Percentiles rank a stretch among this genome's conserved stretches.
Conservation (phyloP, 2,888 invertebrate species). For the Dicranocentrus wangi region DNA sequence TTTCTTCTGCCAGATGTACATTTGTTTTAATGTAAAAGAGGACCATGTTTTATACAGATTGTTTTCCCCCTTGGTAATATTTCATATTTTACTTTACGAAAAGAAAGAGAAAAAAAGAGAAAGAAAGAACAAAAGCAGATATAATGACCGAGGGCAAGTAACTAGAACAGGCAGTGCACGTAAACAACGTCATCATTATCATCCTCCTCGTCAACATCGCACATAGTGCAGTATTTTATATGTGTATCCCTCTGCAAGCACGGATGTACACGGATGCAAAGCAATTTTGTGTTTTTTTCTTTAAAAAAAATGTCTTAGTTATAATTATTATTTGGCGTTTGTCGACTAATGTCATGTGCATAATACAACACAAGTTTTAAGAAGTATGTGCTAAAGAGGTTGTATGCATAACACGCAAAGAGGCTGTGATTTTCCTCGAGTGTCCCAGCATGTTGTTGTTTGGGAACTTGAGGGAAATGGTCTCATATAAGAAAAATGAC, state of each 20-base stretch:
- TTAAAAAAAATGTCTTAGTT: constrained; percentile 11
- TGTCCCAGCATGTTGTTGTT: too few relatives aligned
- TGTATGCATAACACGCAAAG: constrained; percentile 28
- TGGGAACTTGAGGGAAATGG: neutral
- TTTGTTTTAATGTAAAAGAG: constrained; percentile 43
- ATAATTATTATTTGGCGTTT: constrained; percentile 19
- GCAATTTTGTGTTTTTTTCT: neutral
- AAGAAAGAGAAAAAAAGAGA: neutral
- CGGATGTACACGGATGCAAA: constrained; percentile 25
- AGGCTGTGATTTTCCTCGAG: neutral
- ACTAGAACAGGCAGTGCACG: constrained; percentile 46
- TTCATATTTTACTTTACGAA: too few relatives aligned
- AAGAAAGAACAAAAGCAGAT: constrained; percentile 43
- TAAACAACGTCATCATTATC: constrained; percentile 43
- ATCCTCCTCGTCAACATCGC: constrained; percentile 4
- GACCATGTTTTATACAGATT: constrained; percentile 10
- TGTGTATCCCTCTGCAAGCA: too few relatives aligned
- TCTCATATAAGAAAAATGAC: constrained; percentile 22
- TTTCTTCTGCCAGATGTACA: constrained; percentile 33
- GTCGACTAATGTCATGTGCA: constrained; percentile 22
- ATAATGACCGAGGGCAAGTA: constrained; percentile 58
- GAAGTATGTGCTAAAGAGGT: constrained; percentile 3
- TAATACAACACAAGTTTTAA: neutral
- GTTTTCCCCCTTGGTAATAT: constrained; percentile 26
- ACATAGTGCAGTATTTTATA: neutral